Percentiles rank a stretch among this genome's conserved stretches.
Evolutionary conservation across 2,888 invertebrate genomes (phyloP).

Genomic region (Drosophila crucigera): DNA sequence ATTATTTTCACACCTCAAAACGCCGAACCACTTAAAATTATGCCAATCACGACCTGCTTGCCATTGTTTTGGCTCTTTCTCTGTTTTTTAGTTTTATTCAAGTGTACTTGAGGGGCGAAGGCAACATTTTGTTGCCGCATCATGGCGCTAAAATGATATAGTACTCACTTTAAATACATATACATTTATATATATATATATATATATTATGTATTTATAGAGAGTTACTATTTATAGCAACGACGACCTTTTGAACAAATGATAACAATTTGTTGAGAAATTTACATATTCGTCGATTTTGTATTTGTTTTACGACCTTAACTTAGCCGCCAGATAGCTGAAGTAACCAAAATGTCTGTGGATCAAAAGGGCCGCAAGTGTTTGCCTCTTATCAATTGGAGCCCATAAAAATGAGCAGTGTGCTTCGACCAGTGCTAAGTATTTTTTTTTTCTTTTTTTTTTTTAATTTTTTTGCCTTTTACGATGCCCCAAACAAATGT

Average conservation of each 20-base stretch:
- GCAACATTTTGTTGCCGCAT: conserved; percentile 55
- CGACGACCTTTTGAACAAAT: conserved; percentile 13
- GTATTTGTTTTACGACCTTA: conserved; percentile 31
- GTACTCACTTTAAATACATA: conserved; percentile 7
- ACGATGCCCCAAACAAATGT: conserved; percentile 74
- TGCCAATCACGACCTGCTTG: conserved; percentile 72
- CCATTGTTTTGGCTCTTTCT: conserved; percentile 33
- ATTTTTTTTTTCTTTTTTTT: not conserved
- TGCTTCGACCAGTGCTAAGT: conserved; percentile 46
- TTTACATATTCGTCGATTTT: conserved; percentile 41
- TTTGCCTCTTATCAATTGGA: conserved; percentile 50
- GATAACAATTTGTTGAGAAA: conserved; percentile 45
- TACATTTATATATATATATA: not conserved
- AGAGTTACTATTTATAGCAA: conserved; percentile 40
- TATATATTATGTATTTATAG: not conserved
- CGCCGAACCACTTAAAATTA: conserved; percentile 71
- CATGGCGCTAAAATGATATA: conserved; percentile 57
- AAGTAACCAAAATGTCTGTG: conserved; percentile 13
- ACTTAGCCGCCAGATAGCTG: conserved; percentile 31
- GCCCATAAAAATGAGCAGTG: conserved; percentile 58
- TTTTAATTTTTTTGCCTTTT: conserved; percentile 64
- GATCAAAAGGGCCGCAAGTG: conserved; percentile 52
- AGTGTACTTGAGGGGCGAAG: conserved; percentile 53
- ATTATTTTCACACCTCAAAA: conserved; percentile 77
- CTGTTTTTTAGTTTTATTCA: conserved; percentile 40